A percentile compares a stretch with the other conserved stretches of the same genome.
Conservation (phyloP, 2,113 vertebrate genomes). For the Rallus limicola region DNA sequence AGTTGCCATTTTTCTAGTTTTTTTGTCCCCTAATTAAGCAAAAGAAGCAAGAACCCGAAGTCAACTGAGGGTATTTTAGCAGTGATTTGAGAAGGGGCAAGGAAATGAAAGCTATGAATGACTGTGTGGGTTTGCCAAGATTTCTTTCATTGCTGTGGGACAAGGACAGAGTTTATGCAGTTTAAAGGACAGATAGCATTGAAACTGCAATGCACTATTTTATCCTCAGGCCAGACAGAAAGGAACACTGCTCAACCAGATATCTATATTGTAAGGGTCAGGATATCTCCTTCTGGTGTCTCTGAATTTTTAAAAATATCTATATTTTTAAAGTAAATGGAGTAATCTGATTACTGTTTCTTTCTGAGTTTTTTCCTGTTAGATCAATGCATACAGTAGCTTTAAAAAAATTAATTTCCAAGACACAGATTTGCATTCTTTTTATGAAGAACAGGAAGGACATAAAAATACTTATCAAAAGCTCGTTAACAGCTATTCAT, state of each 20-base stretch:
- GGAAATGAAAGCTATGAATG: constrained; percentile 25
- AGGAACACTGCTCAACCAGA: constrained; percentile 15
- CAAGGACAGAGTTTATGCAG: constrained; percentile 40
- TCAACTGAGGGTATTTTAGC: not conserved
- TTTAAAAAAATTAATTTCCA: not conserved
- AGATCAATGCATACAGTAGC: not conserved
- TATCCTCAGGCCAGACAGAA: constrained; percentile 44
- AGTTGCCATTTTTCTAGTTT: not conserved
- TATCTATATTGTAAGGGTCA: not conserved
- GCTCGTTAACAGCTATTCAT: not conserved
- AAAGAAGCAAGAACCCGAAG: not conserved
- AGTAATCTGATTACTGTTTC: not conserved
- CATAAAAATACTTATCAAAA: constrained; percentile 2
- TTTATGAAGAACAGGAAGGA: not conserved
- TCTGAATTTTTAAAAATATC: not conserved
- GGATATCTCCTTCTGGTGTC: not conserved
- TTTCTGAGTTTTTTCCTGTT: constrained; percentile 9
- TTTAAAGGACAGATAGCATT: constrained; percentile 52
- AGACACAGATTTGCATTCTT: not conserved
- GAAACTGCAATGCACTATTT: constrained; percentile 57
- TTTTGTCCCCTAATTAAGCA: not conserved
- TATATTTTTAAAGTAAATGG: not conserved
- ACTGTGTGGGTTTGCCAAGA: not conserved
- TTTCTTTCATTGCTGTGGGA: not conserved
- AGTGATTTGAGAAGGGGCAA: not conserved